These are phyloP conservation scores for Muscicapa striata DNA, from an alignment of 2,797 vertebrate genomes.

Conservation along the genomic window DNA sequence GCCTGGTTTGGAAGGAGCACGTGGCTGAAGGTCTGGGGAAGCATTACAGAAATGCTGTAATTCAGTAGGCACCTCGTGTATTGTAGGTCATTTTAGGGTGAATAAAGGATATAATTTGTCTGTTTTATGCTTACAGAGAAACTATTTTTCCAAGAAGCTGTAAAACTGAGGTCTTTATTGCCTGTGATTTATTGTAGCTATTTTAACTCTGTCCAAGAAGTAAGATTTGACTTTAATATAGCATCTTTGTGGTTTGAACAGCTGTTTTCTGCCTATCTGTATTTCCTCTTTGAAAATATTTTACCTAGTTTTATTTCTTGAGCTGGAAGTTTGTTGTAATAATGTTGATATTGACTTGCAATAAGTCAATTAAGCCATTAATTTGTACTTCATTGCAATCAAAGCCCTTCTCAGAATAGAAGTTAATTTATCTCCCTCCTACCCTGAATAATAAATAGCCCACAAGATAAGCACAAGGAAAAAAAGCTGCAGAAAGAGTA, in stretches of 20 bases:
- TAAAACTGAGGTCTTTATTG: neutral
- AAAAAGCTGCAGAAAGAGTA: neutral
- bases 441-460: neutral
- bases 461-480: neutral
- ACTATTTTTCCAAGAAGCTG: neutral
- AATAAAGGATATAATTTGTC: neutral
- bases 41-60: neutral
- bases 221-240: neutral
- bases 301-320: neutral
- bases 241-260: neutral
- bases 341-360: neutral
- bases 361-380: neutral
- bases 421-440: neutral
- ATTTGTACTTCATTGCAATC: neutral
- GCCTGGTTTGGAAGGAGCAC: rapidly evolving
- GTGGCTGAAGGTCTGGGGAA: neutral
- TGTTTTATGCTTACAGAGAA: neutral
- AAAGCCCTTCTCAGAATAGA: neutral
- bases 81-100: neutral
- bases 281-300: neutral
- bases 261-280: neutral
- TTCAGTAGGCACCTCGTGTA: neutral
- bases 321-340: neutral
- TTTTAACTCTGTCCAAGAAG: neutral
- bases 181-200: neutral